These are phyloP conservation scores for Lateolabrax maculatus DNA, from an alignment of 2,797 vertebrate genomes.

Conservation along the genomic window DNA sequence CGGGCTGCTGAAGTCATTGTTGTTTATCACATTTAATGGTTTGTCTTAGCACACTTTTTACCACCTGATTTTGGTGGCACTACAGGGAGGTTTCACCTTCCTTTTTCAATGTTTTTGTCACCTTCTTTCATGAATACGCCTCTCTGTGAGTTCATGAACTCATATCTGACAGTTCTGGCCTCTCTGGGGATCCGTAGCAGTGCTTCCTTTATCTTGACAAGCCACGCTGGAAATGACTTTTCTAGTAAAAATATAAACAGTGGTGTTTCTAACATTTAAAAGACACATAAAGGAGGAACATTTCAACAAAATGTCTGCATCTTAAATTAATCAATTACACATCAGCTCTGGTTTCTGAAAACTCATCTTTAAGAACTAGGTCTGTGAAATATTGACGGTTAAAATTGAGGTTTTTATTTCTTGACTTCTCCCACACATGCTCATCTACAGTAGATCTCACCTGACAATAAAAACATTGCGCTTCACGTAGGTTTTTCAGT, in stretches of 20 bases:
- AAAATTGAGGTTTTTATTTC: neutral
- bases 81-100: neutral
- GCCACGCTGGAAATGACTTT: neutral
- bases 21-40: constrained; percentile 38
- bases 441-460: neutral
- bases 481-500: neutral
- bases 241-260: neutral
- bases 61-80: constrained; percentile 8
- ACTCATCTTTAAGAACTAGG: neutral
- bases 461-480: neutral
- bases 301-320: neutral
- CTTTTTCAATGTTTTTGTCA: accelerated
- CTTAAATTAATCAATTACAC: neutral
- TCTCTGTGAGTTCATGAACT: neutral
- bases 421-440: neutral
- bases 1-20: constrained; percentile 26
- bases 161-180: neutral
- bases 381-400: neutral
- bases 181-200: neutral
- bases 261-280: too few relatives aligned
- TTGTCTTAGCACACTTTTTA: neutral
- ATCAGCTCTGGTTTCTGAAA: neutral
- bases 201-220: neutral
- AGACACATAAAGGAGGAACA: too few relatives aligned
- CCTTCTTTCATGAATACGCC: neutral